Evolutionary conservation across 2,113 vertebrate genomes (phyloP).

Genomic region (Muntiacus reevesi): DNA sequence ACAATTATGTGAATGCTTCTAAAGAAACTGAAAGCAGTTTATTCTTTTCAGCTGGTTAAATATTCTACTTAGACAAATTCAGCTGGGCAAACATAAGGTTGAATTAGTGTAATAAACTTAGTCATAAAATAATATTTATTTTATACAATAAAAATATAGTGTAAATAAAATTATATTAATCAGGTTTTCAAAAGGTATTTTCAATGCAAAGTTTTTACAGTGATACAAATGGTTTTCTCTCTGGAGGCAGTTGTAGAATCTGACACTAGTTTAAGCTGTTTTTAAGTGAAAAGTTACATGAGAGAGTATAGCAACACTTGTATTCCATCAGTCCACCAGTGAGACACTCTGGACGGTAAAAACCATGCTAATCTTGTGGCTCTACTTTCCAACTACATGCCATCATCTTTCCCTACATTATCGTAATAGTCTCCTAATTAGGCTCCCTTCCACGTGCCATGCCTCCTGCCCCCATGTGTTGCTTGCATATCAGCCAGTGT

Average conservation of each 20-base stretch:
- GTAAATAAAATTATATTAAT: background rate
- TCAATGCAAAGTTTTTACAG: background rate
- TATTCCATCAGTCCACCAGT: background rate
- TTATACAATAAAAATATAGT: background rate
- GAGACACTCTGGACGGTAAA: background rate
- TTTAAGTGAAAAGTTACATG: background rate
- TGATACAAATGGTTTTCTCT: background rate
- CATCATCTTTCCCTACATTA: background rate
- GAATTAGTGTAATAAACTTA: background rate
- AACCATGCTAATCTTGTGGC: background rate
- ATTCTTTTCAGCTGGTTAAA: slow-evolving; percentile 9
- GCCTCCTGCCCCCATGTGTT: background rate
- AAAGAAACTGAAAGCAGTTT: background rate
- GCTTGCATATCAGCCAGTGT: background rate
- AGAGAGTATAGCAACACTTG: background rate
- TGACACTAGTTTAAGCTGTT: background rate
- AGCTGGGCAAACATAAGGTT: background rate
- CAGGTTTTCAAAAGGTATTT: background rate
- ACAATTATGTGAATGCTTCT: background rate
- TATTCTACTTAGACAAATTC: background rate
- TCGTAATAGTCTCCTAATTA: background rate
- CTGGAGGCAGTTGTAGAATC: background rate
- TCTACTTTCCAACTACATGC: background rate
- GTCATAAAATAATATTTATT: background rate
- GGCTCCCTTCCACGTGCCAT: background rate